Conservation (phyloP, 2,888 invertebrate species). For the Conistra vaccinii region DNA sequence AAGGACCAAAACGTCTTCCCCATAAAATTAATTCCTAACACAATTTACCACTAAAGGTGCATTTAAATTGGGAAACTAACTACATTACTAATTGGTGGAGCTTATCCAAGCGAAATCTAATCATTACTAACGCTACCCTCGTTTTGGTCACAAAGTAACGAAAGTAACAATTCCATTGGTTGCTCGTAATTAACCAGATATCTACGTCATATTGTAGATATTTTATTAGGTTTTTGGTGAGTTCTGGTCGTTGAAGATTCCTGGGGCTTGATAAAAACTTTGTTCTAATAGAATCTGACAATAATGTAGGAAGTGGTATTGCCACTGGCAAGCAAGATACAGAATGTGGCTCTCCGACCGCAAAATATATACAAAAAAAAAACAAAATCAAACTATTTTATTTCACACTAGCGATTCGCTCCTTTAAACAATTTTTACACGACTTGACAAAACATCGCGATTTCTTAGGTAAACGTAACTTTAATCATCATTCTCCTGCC, state of each 20-base stretch:
- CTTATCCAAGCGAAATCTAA: slow-evolving; percentile 66
- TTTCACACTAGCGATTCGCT: no score
- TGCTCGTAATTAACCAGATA: slow-evolving; percentile 46
- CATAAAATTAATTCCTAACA: slow-evolving; percentile 55
- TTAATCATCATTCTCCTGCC: no score
- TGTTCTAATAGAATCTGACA: neutral
- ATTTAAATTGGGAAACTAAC: slow-evolving; percentile 59
- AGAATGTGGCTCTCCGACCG: neutral
- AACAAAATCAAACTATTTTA: no score
- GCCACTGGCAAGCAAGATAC: neutral
- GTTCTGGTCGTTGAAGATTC: slow-evolving; percentile 20
- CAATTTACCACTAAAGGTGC: slow-evolving; percentile 53
- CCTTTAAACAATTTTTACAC: no score
- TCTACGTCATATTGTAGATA: slow-evolving; percentile 36
- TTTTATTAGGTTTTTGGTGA: slow-evolving; percentile 17
- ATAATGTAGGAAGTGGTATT: neutral
- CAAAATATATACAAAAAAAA: no score
- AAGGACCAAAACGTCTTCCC: slow-evolving; percentile 33
- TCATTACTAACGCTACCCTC: slow-evolving; percentile 58
- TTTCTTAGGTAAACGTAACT: no score
- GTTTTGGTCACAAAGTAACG: slow-evolving; percentile 30
- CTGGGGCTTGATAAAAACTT: slow-evolving; percentile 17
- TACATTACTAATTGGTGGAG: slow-evolving; percentile 58
- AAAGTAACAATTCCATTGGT: slow-evolving; percentile 49
- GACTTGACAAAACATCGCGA: no score